phyloP scores from a whole-genome alignment of 2,113 vertebrate species.

The Sinosuthora webbiana region DNA sequence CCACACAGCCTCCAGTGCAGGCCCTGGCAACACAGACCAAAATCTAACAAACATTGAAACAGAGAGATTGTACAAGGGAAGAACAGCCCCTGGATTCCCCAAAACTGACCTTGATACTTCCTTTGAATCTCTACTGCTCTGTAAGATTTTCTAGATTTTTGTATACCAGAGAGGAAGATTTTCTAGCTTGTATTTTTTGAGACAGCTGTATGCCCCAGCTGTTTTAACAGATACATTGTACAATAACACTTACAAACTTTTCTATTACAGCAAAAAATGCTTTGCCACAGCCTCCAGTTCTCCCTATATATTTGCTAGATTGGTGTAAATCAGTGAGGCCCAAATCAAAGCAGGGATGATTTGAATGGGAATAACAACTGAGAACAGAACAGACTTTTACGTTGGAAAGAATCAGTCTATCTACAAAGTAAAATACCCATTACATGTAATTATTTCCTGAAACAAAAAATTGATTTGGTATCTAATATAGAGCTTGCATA shows the following conservation, averaged over 20 bases:
- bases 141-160: not conserved
- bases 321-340: not conserved
- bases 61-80: not conserved
- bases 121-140: not conserved
- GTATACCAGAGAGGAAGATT: not conserved
- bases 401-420: not conserved
- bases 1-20: not conserved
- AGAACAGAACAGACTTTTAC: not conserved
- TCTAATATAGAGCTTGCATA: conserved; percentile 7
- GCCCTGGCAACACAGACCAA: not conserved
- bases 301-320: not conserved
- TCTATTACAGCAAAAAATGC: not conserved
- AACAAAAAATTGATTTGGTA: conserved; percentile 41
- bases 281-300: not conserved
- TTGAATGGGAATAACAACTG: not conserved
- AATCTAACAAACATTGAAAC: not conserved
- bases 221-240: not conserved
- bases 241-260: not conserved
- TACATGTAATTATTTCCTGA: conserved; percentile 30
- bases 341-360: not conserved
- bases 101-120: not conserved
- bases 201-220: not conserved
- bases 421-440: conserved; percentile 17
- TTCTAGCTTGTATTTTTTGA: not conserved
- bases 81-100: not conserved